Percentiles rank a stretch among this genome's conserved stretches.
phyloP scores from a whole-genome alignment of 2,888 invertebrate genomes.

The Anorthoa munda region DNA sequence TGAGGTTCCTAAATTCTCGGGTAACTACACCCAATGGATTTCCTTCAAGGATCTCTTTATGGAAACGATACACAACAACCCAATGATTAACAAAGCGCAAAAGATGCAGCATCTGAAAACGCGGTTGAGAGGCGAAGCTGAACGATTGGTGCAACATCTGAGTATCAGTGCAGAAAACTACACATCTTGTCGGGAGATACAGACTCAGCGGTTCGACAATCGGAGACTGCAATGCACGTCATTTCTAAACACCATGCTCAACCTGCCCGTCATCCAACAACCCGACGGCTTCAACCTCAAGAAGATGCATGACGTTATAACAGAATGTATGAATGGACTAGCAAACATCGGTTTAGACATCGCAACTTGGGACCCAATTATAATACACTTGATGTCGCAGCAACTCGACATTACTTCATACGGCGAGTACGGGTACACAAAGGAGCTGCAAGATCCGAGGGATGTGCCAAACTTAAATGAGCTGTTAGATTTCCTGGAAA shows the following conservation, averaged over 20 bases:
- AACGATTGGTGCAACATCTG: too few species aligned
- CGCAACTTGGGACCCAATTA: conserved; percentile 15
- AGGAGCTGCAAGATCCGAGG: too few species aligned
- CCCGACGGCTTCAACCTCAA: conserved; percentile 10
- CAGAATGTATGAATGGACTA: conserved; percentile 17
- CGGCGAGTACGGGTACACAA: conserved; percentile 3
- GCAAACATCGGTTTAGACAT: conserved; percentile 13
- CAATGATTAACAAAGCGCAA: too few species aligned
- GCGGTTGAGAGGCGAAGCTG: too few species aligned
- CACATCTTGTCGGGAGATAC: not conserved
- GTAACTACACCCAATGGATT: conserved; percentile 14
- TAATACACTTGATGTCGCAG: conserved; percentile 10
- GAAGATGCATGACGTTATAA: conserved; percentile 16
- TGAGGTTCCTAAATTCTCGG: conserved; percentile 6
- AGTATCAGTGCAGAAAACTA: not conserved
- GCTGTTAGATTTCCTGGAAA: too few species aligned
- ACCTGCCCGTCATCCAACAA: not conserved
- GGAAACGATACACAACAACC: conserved; percentile 13
- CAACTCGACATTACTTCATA: not conserved
- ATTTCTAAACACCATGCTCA: too few species aligned
- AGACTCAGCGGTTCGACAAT: not conserved
- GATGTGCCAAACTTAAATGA: too few species aligned
- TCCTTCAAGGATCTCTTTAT: conserved; percentile 12
- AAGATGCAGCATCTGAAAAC: too few species aligned
- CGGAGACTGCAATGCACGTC: not conserved